Percentiles rank a stretch among this genome's conserved stretches.
Conservation (phyloP, 2,113 vertebrate genomes). For the Uria aalge region DNA sequence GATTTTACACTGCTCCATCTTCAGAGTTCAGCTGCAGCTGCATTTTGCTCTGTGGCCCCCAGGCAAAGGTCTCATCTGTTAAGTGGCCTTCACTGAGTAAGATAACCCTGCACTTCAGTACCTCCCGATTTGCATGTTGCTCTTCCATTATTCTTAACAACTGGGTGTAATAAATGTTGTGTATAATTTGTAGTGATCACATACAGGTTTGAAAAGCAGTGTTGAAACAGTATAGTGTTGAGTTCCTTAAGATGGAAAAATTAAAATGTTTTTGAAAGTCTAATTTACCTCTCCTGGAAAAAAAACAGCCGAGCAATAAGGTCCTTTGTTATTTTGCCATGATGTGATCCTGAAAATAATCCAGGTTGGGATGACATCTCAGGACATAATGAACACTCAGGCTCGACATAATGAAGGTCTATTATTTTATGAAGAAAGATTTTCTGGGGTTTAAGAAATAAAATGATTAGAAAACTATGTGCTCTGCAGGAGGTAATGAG, state of each 20-base stretch:
- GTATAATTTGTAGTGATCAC: background rate
- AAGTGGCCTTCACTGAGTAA: background rate
- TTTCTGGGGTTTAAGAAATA: slow-evolving; percentile 49
- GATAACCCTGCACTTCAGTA: background rate
- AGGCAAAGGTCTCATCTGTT: background rate
- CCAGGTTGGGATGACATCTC: slow-evolving; percentile 28
- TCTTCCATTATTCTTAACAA: background rate
- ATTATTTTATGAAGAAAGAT: slow-evolving; percentile 43
- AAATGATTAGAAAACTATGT: slow-evolving; percentile 56
- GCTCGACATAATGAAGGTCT: slow-evolving; percentile 19
- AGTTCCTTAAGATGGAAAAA: background rate
- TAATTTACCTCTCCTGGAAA: background rate
- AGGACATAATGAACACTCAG: slow-evolving; percentile 33
- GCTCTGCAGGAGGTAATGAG: slow-evolving; percentile 42
- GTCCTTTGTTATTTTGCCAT: background rate
- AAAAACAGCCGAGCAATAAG: background rate
- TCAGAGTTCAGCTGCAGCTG: background rate
- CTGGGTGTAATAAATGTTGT: background rate
- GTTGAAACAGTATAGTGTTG: background rate
- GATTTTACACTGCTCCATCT: background rate
- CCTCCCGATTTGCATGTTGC: background rate
- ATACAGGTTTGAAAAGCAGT: background rate
- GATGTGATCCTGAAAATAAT: slow-evolving; percentile 34
- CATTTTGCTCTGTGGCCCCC: background rate
- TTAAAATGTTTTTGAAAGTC: background rate